Conservation (phyloP, 2,797 vertebrate species). For the Pogoniulus pusillus region DNA sequence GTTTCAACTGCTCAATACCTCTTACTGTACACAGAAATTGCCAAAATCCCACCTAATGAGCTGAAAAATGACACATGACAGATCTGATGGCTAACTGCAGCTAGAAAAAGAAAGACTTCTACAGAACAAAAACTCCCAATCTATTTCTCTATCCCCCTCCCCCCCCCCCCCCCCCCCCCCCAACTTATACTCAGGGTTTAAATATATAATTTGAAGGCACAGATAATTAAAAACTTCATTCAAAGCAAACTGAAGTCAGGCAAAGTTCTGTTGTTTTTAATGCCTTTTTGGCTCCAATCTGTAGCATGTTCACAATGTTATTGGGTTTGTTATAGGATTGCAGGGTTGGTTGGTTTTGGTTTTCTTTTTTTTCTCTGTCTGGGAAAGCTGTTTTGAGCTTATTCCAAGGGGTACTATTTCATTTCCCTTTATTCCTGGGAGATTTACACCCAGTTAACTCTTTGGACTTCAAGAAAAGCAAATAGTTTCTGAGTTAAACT, state of each 20-base stretch:
- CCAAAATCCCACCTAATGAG: slow-evolving; percentile 82
- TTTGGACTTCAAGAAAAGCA: slow-evolving; percentile 7
- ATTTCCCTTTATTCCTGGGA: slow-evolving; percentile 5
- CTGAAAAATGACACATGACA: slow-evolving; percentile 77
- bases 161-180: too few species aligned
- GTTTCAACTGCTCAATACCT: slow-evolving; percentile 79
- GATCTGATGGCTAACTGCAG: slow-evolving; percentile 77
- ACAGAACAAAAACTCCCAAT: slow-evolving; percentile 33
- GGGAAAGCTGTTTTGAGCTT: slow-evolving; percentile 42
- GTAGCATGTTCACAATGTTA: background rate
- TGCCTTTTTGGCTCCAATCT: slow-evolving; percentile 18
- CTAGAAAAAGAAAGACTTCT: slow-evolving; percentile 49
- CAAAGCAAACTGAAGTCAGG: slow-evolving; percentile 4
- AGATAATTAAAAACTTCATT: slow-evolving; percentile 32
- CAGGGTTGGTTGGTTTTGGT: too few species aligned
- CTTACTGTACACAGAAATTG: slow-evolving; percentile 74
- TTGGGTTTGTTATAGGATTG: slow-evolving; percentile 12
- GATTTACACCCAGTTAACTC: slow-evolving; percentile 45
- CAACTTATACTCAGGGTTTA: background rate
- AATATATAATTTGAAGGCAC: slow-evolving; percentile 34
- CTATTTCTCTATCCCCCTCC: slow-evolving; percentile 31
- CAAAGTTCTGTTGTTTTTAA: slow-evolving; percentile 8
- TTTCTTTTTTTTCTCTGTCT: background rate
- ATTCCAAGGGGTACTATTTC: slow-evolving; percentile 32
- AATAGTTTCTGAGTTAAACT: background rate